These are phyloP conservation scores for Periphyllus acericola DNA, from an alignment of 2,888 invertebrate species.

Conservation along the genomic window DNA sequence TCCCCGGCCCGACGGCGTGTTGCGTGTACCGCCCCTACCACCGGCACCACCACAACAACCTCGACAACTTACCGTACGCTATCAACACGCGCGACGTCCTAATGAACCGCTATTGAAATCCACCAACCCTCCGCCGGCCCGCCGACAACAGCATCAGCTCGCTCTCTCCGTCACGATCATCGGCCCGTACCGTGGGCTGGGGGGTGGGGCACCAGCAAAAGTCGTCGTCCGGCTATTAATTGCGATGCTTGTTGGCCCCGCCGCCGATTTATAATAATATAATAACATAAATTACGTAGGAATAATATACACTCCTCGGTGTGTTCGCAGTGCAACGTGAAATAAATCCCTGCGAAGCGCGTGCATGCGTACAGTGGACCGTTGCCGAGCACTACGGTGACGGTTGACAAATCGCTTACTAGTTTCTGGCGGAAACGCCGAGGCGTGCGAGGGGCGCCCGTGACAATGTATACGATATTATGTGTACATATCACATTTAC, in stretches of 20 bases:
- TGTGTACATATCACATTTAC: too few species aligned
- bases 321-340: too few species aligned
- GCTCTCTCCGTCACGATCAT: not conserved
- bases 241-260: slow-evolving; percentile 29
- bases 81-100: not conserved
- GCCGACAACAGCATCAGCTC: not conserved
- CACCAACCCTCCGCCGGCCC: not conserved
- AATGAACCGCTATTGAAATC: slow-evolving; percentile 59
- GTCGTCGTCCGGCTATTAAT: slow-evolving; percentile 33
- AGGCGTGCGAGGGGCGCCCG: not conserved
- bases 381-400: not conserved
- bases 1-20: not conserved
- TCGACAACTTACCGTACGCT: too few species aligned
- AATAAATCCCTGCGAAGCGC: not conserved
- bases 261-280: not conserved
- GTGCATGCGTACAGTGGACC: not conserved
- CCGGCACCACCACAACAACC: too few species aligned
- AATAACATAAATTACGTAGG: not conserved
- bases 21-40: too few species aligned
- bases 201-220: slow-evolving; percentile 4
- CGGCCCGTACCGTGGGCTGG: not conserved
- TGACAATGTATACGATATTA: too few species aligned
- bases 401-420: slow-evolving; percentile 8
- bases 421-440: slow-evolving; percentile 3
- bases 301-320: too few species aligned